A percentile compares a stretch with the other conserved stretches of the same genome.
These are phyloP conservation scores for Mamestra configurata DNA, from an alignment of 1,140 invertebrate species.

Conservation along the genomic window DNA sequence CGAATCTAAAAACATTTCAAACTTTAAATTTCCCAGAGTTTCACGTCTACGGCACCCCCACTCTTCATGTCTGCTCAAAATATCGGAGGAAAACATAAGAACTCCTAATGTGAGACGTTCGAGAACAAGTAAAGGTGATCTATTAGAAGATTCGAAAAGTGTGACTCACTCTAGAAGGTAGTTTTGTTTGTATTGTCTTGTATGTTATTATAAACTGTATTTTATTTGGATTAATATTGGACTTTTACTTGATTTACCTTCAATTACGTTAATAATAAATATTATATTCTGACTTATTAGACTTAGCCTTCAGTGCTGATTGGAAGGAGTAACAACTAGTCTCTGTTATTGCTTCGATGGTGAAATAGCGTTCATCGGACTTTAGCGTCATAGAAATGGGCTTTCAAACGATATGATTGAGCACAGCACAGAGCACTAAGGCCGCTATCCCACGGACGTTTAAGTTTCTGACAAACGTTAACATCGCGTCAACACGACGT, in stretches of 20 bases:
- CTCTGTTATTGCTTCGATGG: too few relatives aligned
- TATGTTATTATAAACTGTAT: conserved; percentile 25
- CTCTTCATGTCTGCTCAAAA: conserved; percentile 66
- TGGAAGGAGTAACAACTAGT: too few relatives aligned
- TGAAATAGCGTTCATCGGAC: too few relatives aligned
- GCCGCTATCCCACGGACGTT: too few relatives aligned
- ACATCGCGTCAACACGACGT: too few relatives aligned
- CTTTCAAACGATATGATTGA: too few relatives aligned
- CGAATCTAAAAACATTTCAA: conserved; percentile 65
- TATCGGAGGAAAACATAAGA: conserved; percentile 65
- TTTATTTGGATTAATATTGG: background rate
- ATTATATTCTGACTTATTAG: too few relatives aligned
- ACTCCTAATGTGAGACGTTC: conserved; percentile 6
- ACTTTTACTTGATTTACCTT: background rate
- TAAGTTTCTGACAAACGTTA: too few relatives aligned
- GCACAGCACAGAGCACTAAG: too few relatives aligned
- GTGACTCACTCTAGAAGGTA: conserved; percentile 20
- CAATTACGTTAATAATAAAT: too few relatives aligned
- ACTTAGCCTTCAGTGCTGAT: too few relatives aligned
- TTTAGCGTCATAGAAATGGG: too few relatives aligned
- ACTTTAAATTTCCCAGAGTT: conserved; percentile 73
- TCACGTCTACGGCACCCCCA: conserved; percentile 57
- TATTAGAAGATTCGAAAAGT: conserved; percentile 27
- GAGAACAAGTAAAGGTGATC: conserved; percentile 16
- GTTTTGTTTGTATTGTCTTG: conserved; percentile 33